These are phyloP conservation scores for Eurystomus gularis DNA, from an alignment of 2,113 vertebrate species.

Conservation along the genomic window DNA sequence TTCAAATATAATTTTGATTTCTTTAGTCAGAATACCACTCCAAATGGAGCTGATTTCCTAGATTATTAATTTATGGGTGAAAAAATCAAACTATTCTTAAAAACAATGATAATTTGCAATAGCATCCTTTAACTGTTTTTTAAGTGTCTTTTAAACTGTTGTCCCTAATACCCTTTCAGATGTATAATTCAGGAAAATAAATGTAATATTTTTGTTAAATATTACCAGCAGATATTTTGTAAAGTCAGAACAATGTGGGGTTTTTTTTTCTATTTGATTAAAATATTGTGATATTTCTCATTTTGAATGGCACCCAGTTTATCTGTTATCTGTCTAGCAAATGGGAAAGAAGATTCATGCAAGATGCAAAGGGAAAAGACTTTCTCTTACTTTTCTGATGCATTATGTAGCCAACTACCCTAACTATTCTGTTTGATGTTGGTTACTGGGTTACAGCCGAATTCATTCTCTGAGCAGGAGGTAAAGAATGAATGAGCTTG, in stretches of 20 bases:
- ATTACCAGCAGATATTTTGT: background rate
- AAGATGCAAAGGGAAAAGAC: background rate
- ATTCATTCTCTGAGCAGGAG: background rate
- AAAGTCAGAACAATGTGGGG: background rate
- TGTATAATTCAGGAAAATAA: background rate
- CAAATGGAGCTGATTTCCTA: background rate
- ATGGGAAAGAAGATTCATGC: background rate
- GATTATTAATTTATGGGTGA: background rate
- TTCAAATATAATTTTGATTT: background rate
- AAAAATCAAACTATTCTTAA: background rate
- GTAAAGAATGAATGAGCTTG: background rate
- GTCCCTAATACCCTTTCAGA: background rate
- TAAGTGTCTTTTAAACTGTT: background rate
- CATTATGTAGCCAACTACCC: background rate
- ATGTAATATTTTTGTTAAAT: background rate
- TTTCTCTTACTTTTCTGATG: background rate
- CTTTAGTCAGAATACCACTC: background rate
- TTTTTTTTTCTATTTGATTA: background rate
- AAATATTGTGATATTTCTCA: background rate
- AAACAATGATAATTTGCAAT: background rate
- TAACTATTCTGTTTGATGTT: background rate
- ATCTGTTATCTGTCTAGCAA: background rate
- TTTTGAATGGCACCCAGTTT: accelerated
- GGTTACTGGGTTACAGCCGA: background rate
- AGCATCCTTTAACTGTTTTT: background rate